These are phyloP conservation scores for Tineola bisselliella DNA, from an alignment of 2,888 invertebrate species.

Conservation along the genomic window DNA sequence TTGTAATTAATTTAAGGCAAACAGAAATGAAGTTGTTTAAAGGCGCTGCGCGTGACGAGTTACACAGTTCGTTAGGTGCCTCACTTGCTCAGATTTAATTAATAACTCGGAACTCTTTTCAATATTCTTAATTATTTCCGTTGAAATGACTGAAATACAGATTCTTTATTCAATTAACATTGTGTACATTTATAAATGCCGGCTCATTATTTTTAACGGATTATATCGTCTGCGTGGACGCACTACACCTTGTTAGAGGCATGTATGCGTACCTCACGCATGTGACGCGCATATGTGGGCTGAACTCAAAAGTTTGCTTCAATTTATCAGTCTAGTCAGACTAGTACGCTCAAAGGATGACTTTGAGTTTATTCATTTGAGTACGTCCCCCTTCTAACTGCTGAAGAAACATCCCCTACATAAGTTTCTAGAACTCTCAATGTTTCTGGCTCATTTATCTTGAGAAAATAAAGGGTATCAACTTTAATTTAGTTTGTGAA, in stretches of 20 bases:
- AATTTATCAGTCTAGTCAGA: not conserved
- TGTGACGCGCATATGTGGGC: too few relatives aligned
- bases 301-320: not conserved
- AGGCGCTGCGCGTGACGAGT: conserved; percentile 29
- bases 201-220: not conserved
- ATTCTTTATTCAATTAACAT: not conserved
- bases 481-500: conserved; percentile 6
- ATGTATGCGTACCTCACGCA: too few relatives aligned
- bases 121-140: conserved; percentile 51
- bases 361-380: not conserved
- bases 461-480: conserved; percentile 6
- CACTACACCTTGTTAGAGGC: too few relatives aligned
- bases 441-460: conserved; percentile 12
- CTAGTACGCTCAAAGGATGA: not conserved
- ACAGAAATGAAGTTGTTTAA: conserved; percentile 6
- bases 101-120: conserved; percentile 34
- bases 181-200: not conserved
- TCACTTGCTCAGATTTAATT: conserved; percentile 49
- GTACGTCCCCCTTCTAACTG: not conserved
- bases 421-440: not conserved
- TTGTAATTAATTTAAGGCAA: not conserved
- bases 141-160: conserved; percentile 22
- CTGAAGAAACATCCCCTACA: conserved; percentile 7
- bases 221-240: too few relatives aligned
- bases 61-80: conserved; percentile 42